These are phyloP conservation scores for Sapajus apella DNA, from an alignment of 2,113 vertebrate genomes.

Conservation along the genomic window DNA sequence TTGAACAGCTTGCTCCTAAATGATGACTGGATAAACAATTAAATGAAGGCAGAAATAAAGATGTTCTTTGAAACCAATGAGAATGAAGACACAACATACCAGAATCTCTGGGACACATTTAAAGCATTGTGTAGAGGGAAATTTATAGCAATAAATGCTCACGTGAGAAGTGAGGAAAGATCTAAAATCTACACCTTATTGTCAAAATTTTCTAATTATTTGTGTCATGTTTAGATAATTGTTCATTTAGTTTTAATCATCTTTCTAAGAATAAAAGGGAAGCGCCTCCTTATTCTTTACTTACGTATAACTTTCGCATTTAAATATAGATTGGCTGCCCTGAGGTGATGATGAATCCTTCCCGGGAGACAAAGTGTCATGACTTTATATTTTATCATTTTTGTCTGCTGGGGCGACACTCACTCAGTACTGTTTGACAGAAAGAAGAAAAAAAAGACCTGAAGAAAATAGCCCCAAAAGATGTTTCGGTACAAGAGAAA, in stretches of 20 bases:
- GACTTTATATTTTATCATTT: slow-evolving; percentile 16
- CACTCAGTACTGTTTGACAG: neutral
- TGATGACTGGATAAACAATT: no score
- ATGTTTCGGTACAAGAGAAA: neutral
- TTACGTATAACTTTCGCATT: neutral
- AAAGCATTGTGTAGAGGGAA: no score
- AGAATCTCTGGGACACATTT: no score
- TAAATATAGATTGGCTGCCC: neutral
- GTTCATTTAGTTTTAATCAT: neutral
- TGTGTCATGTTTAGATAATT: slow-evolving; percentile 1
- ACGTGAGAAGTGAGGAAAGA: no score
- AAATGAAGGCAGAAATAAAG: no score
- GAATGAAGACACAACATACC: no score
- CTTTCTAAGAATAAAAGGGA: slow-evolving; percentile 22
- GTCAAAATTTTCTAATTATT: neutral
- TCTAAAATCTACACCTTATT: no score
- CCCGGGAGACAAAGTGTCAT: neutral
- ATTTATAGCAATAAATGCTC: no score
- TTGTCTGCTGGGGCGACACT: neutral
- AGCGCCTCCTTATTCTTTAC: neutral
- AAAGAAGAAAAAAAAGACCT: neutral
- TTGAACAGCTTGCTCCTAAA: no score
- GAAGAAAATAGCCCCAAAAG: neutral
- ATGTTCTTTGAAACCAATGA: no score
- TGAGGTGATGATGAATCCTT: neutral